Evolutionary conservation across 2,888 invertebrate genomes (phyloP), one percentile per base, ranked within the genome.

Genomic region (Unio delphinus): DNA sequence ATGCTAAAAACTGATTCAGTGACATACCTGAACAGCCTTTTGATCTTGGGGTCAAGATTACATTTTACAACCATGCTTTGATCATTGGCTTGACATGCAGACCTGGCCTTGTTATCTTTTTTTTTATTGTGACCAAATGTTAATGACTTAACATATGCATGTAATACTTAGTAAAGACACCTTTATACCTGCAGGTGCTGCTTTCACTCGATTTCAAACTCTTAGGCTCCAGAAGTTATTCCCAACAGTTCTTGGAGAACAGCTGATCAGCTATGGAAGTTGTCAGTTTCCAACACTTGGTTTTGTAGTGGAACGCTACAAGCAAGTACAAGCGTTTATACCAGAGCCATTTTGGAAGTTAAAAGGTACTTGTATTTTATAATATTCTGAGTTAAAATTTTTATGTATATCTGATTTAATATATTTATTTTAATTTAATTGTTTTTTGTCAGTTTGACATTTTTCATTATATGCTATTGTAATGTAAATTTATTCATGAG

Each of bases 201-300:
- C 99, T 23, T 99, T 99, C 89, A 99, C 99, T 1, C 93, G 99
- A 68, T 95, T 99, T 86, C 99, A 99, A 92, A 99, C 99, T 0
- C 89, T 99, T 73, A 92, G 98, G 18, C 91, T 99, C 8, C 94
- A 95, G 87, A 93, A 93, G 72, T 87, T 89, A 28, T 91, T 92
- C 79, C 91, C 91, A 0, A 80, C 84, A 55, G 83, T 87, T 1
- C 79, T 91, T 60, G 92, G 93, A 0, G 93, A 95, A 68, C 94
- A 94, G 88, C 89, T 98, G 3, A 95, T 99, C 63, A 99, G 98
- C 90, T 99, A 99, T 89, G 99, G 99, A 3, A 97, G 97, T 71
- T 99, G 99, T 88, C 99, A 99, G 90, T 99, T 99, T 90, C 99
- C 99, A 7, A 99, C 99, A 0, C 91, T 99, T n/a, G 99, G 99